Conservation (phyloP, 2,113 vertebrate genomes). For the Sylvia atricapilla region DNA sequence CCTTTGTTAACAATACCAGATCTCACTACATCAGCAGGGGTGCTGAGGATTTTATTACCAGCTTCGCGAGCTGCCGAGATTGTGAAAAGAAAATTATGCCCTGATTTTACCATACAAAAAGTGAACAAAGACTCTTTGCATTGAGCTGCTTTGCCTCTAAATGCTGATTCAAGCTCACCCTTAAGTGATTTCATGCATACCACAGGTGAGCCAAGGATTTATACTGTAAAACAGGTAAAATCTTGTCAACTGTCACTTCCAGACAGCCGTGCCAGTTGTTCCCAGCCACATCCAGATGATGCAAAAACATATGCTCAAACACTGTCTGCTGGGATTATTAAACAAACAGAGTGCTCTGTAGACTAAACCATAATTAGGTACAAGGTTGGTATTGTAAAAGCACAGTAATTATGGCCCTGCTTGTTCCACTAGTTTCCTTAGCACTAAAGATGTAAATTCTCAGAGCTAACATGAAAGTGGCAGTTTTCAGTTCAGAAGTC, state of each 20-base stretch:
- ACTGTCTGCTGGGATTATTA: conserved; percentile 41
- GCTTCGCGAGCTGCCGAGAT: not conserved
- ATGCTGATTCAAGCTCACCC: not conserved
- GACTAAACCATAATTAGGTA: conserved; percentile 36
- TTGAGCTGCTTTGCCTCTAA: not conserved
- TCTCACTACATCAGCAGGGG: not conserved
- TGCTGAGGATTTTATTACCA: not conserved
- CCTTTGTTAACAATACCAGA: not conserved
- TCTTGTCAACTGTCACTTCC: not conserved
- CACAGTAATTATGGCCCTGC: not conserved
- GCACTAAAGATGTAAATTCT: not conserved
- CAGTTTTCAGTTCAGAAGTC: not conserved
- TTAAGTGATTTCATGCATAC: not conserved
- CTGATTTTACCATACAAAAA: not conserved
- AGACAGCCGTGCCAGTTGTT: not conserved
- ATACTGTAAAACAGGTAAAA: not conserved
- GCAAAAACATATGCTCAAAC: not conserved
- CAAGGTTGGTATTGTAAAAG: not conserved
- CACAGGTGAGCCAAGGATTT: not conserved
- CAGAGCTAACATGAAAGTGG: not conserved
- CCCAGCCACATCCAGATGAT: conserved; percentile 26
- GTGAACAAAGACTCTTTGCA: not conserved
- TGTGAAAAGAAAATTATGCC: not conserved
- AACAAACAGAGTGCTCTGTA: conserved; percentile 27
- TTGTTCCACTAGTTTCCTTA: conserved; percentile 7